These are phyloP conservation scores for Drosophila conformis DNA, from an alignment of 2,888 invertebrate species.

Conservation along the genomic window DNA sequence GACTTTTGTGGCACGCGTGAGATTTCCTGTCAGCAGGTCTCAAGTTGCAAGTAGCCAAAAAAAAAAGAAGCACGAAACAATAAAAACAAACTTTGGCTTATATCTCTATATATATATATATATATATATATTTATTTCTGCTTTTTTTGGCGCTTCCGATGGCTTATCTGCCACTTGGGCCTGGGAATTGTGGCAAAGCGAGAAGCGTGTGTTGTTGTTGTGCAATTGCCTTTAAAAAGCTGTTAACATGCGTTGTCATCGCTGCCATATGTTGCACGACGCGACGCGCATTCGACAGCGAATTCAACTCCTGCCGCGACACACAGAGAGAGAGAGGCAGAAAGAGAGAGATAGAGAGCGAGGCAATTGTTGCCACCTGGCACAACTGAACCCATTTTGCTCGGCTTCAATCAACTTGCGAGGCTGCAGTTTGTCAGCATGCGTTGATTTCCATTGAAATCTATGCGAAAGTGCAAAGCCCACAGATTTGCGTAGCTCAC, in stretches of 20 bases:
- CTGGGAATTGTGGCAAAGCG: conserved; percentile 59
- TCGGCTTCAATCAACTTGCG: conserved; percentile 60
- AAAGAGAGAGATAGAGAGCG: background rate
- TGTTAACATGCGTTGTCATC: conserved; percentile 79
- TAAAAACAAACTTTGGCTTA: conserved; percentile 23
- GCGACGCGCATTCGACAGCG: conserved; percentile 14
- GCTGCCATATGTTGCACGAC: conserved; percentile 79
- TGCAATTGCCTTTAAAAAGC: conserved; percentile 77
- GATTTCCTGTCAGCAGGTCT: conserved; percentile 69
- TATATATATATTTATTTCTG: background rate
- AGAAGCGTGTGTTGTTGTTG: conserved; percentile 54
- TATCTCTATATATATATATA: conserved; percentile 1
- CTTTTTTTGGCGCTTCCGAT: conserved; percentile 60
- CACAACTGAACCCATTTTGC: conserved; percentile 73
- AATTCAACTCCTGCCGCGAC: conserved; percentile 28
- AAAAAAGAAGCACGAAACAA: conserved; percentile 27
- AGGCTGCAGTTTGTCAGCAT: conserved; percentile 69
- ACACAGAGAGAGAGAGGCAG: background rate
- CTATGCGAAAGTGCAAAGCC: conserved; percentile 80
- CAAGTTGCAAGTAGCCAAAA: conserved; percentile 54
- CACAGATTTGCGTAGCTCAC: conserved; percentile 82
- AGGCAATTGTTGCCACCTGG: conserved; percentile 66
- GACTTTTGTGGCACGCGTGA: conserved; percentile 68
- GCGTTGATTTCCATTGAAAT: conserved; percentile 75
- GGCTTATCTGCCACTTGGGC: conserved; percentile 62